Evolutionary conservation across 1,140 invertebrate genomes (phyloP), one percentile per base, ranked within the genome.

Genomic region (Scaptomyza pallida): DNA sequence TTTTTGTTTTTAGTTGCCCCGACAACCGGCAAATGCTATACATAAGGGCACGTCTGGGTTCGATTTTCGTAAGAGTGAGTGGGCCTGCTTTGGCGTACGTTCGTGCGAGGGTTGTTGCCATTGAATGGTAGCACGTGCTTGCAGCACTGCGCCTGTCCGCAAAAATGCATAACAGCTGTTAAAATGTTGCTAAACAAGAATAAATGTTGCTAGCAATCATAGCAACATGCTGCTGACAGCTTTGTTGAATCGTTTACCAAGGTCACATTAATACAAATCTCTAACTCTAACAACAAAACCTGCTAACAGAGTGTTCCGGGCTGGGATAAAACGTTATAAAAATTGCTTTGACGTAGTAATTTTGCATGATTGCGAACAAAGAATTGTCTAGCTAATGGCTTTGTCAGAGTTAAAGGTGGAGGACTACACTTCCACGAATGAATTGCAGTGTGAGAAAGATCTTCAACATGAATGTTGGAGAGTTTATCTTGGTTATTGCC

Each of bases 281-380:
- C n/a, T 56, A 60, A 75, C 17, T 21, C 56, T 40, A 67, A 56
- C 19, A 74, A 59, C 12, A 37, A 26, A 16, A 50, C 5, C 30
- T 9, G n/a, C 8, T 3, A 54, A 45, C 3, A 21, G 21, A 17
- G 35, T 12, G 9, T 26, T 9, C 59, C 50, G 12, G 13, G 41
- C 13, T 43, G 26, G 26, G 61, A 16, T 16, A 37, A 51, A 35
- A 44, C n/a, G 40, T 57, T 15, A 48, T 61, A 57, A 75, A 78
- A 55, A 62, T 74, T 63, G 51, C 63, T 70, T 88, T 88, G 77
- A 86, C 77, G 74, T 75, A 64, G 70, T 81, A 85, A 86, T 85
- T 86, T 85, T 71, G 59, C 61, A 74, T 78, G 74, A 86, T 78
- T 75, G 78, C 70, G 44, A 55, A 44, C 37, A 30, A 37, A 16